These are phyloP conservation scores for Sterrhoptilus dennistouni DNA, from an alignment of 2,113 vertebrate species.

Conservation along the genomic window DNA sequence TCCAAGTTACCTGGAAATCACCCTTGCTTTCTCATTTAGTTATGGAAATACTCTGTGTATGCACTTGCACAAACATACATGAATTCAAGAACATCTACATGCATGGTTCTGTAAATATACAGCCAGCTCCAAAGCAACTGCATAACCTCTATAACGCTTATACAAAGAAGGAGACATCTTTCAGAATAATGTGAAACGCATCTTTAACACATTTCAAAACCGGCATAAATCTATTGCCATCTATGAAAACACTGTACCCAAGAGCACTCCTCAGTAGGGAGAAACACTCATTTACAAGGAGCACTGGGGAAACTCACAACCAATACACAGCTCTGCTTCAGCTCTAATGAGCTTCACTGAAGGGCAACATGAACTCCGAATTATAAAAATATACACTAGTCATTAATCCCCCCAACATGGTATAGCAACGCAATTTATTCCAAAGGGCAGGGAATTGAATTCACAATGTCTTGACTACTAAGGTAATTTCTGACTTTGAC, in stretches of 20 bases:
- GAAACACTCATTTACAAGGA: neutral
- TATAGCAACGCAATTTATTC: neutral
- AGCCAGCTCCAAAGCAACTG: neutral
- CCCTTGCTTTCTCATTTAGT: neutral
- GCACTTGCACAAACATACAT: fast-evolving
- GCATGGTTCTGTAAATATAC: neutral
- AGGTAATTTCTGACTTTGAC: neutral
- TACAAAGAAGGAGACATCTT: neutral
- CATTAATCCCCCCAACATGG: neutral
- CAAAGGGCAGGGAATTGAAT: neutral
- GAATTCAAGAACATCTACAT: neutral
- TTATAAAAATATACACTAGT: neutral
- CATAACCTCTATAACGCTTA: neutral
- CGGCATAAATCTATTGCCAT: neutral
- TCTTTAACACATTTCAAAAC: neutral
- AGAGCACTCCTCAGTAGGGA: neutral
- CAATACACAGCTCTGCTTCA: neutral
- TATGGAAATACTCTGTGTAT: neutral
- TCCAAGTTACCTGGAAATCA: neutral
- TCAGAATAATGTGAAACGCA: neutral
- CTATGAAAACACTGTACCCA: neutral
- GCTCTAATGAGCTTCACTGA: neutral
- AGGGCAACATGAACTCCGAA: neutral
- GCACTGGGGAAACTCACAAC: neutral
- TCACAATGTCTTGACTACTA: neutral